These are phyloP conservation scores for Chrysolina americana DNA, from an alignment of 2,888 invertebrate species.

Conservation along the genomic window DNA sequence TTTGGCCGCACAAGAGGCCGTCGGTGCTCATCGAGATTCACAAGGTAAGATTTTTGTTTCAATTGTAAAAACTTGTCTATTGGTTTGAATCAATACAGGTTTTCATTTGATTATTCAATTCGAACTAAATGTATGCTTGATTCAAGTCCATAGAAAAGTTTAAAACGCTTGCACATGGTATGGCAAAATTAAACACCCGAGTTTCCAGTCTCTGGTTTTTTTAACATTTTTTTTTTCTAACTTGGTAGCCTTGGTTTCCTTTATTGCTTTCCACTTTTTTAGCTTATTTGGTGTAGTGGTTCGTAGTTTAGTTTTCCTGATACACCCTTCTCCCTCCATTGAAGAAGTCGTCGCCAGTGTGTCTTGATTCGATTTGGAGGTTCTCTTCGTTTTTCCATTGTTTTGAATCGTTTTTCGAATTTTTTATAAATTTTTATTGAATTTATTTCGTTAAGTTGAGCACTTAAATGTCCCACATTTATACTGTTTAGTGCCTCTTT, in stretches of 20 bases:
- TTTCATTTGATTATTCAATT: slow-evolving; percentile 1
- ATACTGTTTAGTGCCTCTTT: slow-evolving; percentile 44
- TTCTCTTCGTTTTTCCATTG: slow-evolving; percentile 6
- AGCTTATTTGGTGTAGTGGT: slow-evolving; percentile 54
- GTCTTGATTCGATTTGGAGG: slow-evolving; percentile 21
- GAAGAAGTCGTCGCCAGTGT: slow-evolving; percentile 35
- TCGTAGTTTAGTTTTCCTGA: slow-evolving; percentile 50
- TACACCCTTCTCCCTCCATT: slow-evolving; percentile 59
- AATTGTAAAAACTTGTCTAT: slow-evolving; percentile 58
- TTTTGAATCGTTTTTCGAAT: background rate
- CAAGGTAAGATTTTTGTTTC: slow-evolving; percentile 85
- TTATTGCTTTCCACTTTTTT: slow-evolving; percentile 55
- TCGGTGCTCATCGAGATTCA: slow-evolving; percentile 86
- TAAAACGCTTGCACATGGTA: slow-evolving; percentile 61
- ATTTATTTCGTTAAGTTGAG: background rate
- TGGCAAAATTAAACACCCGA: slow-evolving; percentile 68
- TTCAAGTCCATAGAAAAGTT: slow-evolving; percentile 54
- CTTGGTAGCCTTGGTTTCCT: slow-evolving; percentile 63
- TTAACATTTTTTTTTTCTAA: slow-evolving; percentile 54
- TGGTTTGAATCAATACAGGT: slow-evolving; percentile 49
- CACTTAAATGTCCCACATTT: slow-evolving; percentile 25
- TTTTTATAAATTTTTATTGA: background rate
- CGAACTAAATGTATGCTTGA: slow-evolving; percentile 41
- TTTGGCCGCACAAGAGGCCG: slow-evolving; percentile 86
- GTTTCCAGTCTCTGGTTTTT: slow-evolving; percentile 69